Evolutionary conservation across 2,888 invertebrate genomes (phyloP).

Genomic region (Apantesis nais): DNA sequence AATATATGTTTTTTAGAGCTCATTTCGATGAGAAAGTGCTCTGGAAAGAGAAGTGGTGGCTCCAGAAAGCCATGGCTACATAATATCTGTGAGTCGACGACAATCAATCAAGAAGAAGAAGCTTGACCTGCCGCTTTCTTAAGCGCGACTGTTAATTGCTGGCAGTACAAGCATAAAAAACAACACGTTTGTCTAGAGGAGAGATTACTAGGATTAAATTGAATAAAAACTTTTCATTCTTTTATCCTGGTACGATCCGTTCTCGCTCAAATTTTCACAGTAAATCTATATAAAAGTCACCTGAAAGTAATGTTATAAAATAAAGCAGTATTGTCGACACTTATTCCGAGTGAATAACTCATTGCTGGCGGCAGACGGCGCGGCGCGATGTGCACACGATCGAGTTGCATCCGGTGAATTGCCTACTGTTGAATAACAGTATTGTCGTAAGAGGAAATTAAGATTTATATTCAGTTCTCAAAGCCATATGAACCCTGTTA

Average conservation of each 20-base stretch:
- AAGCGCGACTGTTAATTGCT: no score
- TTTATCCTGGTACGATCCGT: not conserved
- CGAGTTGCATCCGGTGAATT: not conserved
- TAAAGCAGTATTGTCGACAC: not conserved
- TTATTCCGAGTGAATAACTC: not conserved
- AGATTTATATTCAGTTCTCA: not conserved
- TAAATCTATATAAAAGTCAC: not conserved
- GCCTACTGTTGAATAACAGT: not conserved
- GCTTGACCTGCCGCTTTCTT: no score
- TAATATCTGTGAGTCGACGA: no score
- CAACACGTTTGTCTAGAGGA: no score
- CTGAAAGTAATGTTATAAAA: not conserved
- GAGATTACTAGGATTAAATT: no score
- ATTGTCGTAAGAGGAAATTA: not conserved
- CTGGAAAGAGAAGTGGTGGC: no score
- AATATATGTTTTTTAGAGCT: no score
- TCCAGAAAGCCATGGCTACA: no score
- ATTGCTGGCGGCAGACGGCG: not conserved
- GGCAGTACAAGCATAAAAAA: no score
- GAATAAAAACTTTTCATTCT: not conserved
- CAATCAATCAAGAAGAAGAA: no score
- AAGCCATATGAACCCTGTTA: not conserved
- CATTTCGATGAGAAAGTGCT: no score
- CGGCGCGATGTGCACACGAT: slow-evolving; percentile 1
- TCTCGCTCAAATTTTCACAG: not conserved